Evolutionary conservation across 30 jellyfish, hydroid and myxozoan species (phyloP), one percentile per base, ranked within the genome.

Genomic region (Chironex yamaguchii): DNA sequence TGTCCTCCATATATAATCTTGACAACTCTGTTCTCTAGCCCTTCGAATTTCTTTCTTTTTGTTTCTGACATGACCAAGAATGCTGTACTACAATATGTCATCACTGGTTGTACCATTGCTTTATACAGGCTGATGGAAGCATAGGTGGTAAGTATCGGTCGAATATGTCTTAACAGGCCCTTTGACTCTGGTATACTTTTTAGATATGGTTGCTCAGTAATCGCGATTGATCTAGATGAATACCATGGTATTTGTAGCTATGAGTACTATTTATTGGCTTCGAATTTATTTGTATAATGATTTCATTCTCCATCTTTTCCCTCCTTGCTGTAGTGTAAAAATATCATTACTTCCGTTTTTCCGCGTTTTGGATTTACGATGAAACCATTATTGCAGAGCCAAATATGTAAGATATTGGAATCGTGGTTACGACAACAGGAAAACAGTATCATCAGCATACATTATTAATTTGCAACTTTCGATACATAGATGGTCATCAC

Each of bases 391-490:
- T 79, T 79, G 90, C 83, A 54, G 62, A 48, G 88, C 64, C 81
- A 49, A 49, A 29, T 76, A 76, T 76, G 63, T 23, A 27, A 76
- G 82, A 76, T 27, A 22, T 50, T 31, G 82, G 81, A 21, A 76
- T 76, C 26, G 88, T 76, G 58, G 2, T 54, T 85, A 87, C 69
- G 84, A 48, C 32, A 48, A 51, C 1, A 73, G 22, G 67, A 51
- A 34, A 31, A 64, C 79, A 28, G 95, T 73, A 29, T 73, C 91
- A 42, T 83, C 90, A 25, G 93, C 93, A 83, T 62, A 69, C 68
- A 62, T 50, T 12, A 83, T 67, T 30, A 70, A 14, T 6, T 51
- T 48, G 26, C 79, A 36, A 50, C 75, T 21, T 20, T 58, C 67
- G 72, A 85, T 58, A 28, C 26, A 28, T 31, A 33, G 1, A 35